A percentile compares a stretch with the other conserved stretches of the same genome.
Conservation (phyloP, 2,888 invertebrate species). For the Drosophila tanythrix region DNA sequence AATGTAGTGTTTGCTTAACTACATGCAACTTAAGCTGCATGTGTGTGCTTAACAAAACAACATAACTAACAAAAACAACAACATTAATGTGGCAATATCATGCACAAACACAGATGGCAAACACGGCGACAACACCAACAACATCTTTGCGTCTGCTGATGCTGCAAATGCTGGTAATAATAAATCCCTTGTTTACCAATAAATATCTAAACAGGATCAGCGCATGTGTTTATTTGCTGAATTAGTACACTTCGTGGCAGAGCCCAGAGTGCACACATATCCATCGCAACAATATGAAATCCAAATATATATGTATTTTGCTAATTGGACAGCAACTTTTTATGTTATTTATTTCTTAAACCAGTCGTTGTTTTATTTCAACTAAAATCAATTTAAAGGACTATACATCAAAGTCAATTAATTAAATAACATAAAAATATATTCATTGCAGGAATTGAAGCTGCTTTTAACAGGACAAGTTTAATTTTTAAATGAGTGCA, state of each 20-base stretch:
- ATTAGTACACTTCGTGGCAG: conserved; percentile 3
- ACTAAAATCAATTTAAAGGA: background rate
- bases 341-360: background rate
- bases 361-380: background rate
- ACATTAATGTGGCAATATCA: conserved; percentile 28
- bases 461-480: background rate
- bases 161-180: conserved; percentile 72
- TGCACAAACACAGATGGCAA: conserved; percentile 43
- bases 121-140: conserved; percentile 15
- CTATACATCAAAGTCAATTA: no score
- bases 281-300: background rate
- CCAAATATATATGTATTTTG: background rate
- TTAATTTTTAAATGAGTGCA: background rate
- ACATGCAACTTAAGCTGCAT: conserved; percentile 68
- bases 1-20: conserved; percentile 37
- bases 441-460: background rate
- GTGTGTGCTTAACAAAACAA: conserved; percentile 48
- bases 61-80: conserved; percentile 32
- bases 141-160: conserved; percentile 55
- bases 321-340: conserved; percentile 11
- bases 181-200: conserved; percentile 75
- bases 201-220: conserved; percentile 61
- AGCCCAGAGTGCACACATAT: background rate
- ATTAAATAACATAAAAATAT: background rate
- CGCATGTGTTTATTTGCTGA: conserved; percentile 32